A percentile compares a stretch with the other conserved stretches of the same genome.
Evolutionary conservation across 2,888 invertebrate species (phyloP).

Genomic region (Drosophila mulleri): DNA sequence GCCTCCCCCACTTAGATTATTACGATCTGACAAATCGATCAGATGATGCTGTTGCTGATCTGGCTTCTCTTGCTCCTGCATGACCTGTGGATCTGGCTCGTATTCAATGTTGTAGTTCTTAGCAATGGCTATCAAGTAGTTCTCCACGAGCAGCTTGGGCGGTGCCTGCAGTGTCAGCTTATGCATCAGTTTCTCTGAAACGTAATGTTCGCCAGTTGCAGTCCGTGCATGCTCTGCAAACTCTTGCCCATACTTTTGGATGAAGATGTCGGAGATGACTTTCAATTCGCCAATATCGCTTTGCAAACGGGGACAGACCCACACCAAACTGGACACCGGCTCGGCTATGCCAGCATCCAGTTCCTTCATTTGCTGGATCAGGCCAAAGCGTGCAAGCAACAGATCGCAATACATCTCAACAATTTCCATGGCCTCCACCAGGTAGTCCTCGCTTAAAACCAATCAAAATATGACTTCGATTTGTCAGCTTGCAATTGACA

Average conservation of each 20-base stretch:
- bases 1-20: slow-evolving; percentile 87
- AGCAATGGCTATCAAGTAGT: slow-evolving; percentile 97
- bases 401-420: slow-evolving; percentile 99
- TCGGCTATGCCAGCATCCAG: slow-evolving; percentile 98
- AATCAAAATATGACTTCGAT: not conserved
- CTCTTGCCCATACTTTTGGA: slow-evolving; percentile 95
- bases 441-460: slow-evolving; percentile 94
- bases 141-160: slow-evolving; percentile 97
- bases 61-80: slow-evolving; percentile 88
- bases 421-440: slow-evolving; percentile 99
- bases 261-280: slow-evolving; percentile 94
- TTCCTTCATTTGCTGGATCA: slow-evolving; percentile 98
- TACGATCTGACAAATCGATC: slow-evolving; percentile 88
- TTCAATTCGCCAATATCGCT: slow-evolving; percentile 92
- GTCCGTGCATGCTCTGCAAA: slow-evolving; percentile 96
- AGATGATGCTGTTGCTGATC: slow-evolving; percentile 87
- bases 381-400: slow-evolving; percentile 96
- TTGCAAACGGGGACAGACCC: slow-evolving; percentile 97
- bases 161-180: slow-evolving; percentile 98
- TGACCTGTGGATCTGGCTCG: slow-evolving; percentile 96
- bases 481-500: not conserved
- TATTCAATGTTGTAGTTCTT: slow-evolving; percentile 97
- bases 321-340: slow-evolving; percentile 95
- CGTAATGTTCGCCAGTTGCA: slow-evolving; percentile 94
- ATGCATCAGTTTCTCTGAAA: slow-evolving; percentile 95